Base-by-base conservation (phyloP, 2,888 invertebrate species). In the Parelbella ahira region DNA sequence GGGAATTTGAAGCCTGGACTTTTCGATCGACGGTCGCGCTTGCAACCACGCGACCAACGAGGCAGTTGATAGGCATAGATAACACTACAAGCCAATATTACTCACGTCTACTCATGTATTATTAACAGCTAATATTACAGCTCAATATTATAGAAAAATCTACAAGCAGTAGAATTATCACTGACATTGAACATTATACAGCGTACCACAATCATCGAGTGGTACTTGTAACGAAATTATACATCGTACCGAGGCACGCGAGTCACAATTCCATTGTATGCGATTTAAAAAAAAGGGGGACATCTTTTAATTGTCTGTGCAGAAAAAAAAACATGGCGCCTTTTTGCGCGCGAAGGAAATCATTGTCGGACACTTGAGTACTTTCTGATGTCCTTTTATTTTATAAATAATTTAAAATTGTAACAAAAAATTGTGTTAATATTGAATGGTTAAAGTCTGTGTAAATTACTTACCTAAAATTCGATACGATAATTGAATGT, bases 261-360 rank as follows among this genome's bases (percentile, higher is more conserved):
- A 58, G 30, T 60, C 57, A 56, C 63, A 53, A 58, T 37, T 44
- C 59, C 51, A 59, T 63, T 63, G 63, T 61, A 49, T 52, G 42
- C 49, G 30, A 25, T 49, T 47, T 45, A 21, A 49, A 24, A 54
- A 59, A 58, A 55, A 53, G 47, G 54, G 25, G 54, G 53, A 56
- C 58, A 50, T 46, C 44, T 56, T 54, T 56, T 57, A 54, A 62
- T 62, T 60, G 51, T 55, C 55, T 55, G 49, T 51, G 54, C 5
- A 15, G 4, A 4, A 15, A 15, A 33, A 12, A 23, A 36, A 43
- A 43, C 19, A 36, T 36, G 29, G 24, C 43, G 36, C n/a, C 13
- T 3, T 6, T 43, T 15, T 25, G 9, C 36, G 30, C 43, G 29
- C 30, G 36, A 29, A 29, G 10, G 4, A 11, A 36, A 15, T 4